Evolutionary conservation across 2,797 vertebrate genomes (phyloP).

Genomic region (Notamacropus eugenii): DNA sequence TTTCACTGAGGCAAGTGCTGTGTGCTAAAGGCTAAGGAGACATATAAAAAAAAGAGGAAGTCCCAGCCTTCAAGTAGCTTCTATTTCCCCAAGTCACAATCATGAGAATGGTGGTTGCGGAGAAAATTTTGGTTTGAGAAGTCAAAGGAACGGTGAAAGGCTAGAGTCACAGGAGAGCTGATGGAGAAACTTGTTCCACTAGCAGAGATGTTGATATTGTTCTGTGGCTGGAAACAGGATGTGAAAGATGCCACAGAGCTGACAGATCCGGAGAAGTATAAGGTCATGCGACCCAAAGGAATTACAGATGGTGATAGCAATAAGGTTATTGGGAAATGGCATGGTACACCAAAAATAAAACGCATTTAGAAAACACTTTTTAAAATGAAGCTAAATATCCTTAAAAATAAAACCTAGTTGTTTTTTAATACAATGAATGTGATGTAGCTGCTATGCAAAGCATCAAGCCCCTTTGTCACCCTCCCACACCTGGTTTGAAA

Average conservation of each 20-base stretch:
- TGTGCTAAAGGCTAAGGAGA: not conserved
- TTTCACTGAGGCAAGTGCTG: not conserved
- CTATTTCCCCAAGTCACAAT: not conserved
- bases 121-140: not conserved
- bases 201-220: not conserved
- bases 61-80: no score
- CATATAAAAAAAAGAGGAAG: no score
- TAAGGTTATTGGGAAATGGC: not conserved
- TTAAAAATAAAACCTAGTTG: not conserved
- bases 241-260: not conserved
- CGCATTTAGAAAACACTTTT: not conserved
- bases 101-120: no score
- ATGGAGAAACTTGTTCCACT: not conserved
- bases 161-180: not conserved
- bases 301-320: not conserved
- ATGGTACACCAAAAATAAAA: not conserved
- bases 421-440: not conserved
- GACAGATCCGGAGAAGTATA: not conserved
- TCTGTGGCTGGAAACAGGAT: not conserved
- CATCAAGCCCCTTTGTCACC: not conserved
- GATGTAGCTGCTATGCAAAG: not conserved
- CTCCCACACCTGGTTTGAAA: not conserved
- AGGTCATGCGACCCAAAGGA: not conserved
- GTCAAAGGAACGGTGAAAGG: not conserved
- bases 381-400: not conserved